A percentile compares a stretch with the other conserved stretches of the same genome.
Conservation (phyloP, 2,797 vertebrate genomes). For the Falco concolor region DNA sequence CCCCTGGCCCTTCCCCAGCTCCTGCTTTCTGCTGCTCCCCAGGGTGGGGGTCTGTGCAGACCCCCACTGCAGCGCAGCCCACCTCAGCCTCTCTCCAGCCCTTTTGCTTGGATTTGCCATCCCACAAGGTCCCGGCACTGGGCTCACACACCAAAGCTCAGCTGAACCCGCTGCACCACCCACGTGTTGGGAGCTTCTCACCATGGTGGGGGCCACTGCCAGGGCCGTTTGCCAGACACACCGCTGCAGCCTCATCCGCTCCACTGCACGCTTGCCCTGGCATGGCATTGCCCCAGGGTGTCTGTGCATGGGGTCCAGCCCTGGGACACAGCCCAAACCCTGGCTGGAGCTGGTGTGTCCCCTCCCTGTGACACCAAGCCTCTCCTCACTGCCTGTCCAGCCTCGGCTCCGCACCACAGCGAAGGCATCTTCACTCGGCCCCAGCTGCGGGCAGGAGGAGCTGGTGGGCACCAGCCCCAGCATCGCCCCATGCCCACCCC, state of each 20-base stretch:
- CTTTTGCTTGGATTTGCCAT: not conserved
- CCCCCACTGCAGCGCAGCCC: not conserved
- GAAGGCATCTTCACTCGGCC: not conserved
- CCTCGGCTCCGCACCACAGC: not conserved
- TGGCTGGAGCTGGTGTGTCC: rapidly evolving
- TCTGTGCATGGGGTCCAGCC: rapidly evolving
- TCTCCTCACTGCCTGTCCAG: not conserved
- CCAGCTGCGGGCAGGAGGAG: not conserved
- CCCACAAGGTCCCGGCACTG: not conserved
- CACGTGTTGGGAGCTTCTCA: rapidly evolving
- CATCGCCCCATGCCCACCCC: rapidly evolving
- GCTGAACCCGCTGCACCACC: not conserved
- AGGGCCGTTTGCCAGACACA: not conserved
- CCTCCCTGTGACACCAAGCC: not conserved
- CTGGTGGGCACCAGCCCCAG: not conserved
- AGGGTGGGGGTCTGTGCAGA: rapidly evolving
- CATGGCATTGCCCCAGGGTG: rapidly evolving
- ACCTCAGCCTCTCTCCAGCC: not conserved
- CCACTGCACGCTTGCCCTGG: not conserved
- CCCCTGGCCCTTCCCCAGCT: not conserved
- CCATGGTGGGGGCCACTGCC: not conserved
- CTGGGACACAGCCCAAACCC: not conserved
- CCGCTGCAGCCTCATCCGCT: rapidly evolving
- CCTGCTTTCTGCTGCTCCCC: not conserved
- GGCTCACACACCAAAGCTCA: not conserved